Conservation (phyloP, 2,797 vertebrate genomes). For the Chloroceryle inda region DNA sequence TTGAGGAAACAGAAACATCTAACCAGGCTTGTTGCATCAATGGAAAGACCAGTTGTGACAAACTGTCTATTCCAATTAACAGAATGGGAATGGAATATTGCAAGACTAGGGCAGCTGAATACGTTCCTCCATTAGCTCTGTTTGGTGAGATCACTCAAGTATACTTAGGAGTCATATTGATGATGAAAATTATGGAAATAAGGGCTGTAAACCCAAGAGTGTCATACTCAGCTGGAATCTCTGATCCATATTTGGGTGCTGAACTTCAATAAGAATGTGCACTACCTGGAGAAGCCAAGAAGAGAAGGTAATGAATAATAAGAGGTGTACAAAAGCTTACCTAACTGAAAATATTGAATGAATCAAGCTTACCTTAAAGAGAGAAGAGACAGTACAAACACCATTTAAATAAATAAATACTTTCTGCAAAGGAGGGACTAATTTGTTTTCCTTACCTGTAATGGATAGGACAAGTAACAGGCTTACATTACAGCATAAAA, state of each 20-base stretch:
- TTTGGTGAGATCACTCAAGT: background rate
- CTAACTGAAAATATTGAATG: background rate
- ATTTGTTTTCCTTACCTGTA: background rate
- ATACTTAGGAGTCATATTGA: background rate
- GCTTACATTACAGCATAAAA: background rate
- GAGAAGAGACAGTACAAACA: background rate
- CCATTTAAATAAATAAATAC: background rate
- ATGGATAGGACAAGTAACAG: background rate
- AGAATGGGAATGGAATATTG: background rate
- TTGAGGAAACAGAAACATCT: background rate
- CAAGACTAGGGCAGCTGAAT: background rate
- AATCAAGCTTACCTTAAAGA: background rate
- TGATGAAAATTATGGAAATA: background rate
- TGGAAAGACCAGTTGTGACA: background rate
- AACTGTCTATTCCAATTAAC: background rate
- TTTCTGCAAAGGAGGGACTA: background rate
- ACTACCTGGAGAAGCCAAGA: background rate
- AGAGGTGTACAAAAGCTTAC: background rate
- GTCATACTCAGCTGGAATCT: background rate
- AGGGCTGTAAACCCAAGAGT: background rate
- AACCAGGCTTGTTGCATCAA: background rate
- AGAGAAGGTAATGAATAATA: background rate
- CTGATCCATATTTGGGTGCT: background rate
- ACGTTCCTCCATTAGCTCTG: background rate
- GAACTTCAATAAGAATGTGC: background rate